These are phyloP conservation scores for Sporophila hypoxantha DNA, from an alignment of 2,113 vertebrate genomes.

Conservation along the genomic window DNA sequence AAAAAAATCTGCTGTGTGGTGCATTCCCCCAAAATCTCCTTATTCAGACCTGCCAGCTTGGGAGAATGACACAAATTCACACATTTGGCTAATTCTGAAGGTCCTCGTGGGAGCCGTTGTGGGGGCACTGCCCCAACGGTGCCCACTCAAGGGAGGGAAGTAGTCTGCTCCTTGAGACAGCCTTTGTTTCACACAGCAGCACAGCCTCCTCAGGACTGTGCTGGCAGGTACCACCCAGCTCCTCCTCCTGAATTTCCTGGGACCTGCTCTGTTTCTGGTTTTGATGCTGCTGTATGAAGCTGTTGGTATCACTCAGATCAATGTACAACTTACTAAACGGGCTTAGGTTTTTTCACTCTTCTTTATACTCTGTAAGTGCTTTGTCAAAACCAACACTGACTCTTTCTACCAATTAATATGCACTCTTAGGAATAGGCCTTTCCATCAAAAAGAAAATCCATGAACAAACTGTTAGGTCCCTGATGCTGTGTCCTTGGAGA, in stretches of 20 bases:
- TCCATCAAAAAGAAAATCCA: neutral
- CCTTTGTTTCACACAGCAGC: neutral
- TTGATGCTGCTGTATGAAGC: neutral
- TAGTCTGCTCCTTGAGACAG: neutral
- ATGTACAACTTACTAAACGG: neutral
- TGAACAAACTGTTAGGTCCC: neutral
- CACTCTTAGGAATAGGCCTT: neutral
- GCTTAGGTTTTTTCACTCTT: neutral
- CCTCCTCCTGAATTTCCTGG: neutral
- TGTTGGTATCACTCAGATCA: neutral
- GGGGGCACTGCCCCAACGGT: neutral
- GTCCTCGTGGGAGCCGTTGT: neutral
- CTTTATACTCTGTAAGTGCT: neutral
- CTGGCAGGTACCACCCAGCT: neutral
- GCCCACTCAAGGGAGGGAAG: neutral
- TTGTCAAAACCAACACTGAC: neutral
- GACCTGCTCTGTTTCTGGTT: neutral
- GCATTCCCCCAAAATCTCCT: neutral
- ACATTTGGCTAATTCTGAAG: neutral
- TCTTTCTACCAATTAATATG: neutral
- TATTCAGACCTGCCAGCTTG: neutral
- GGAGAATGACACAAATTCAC: neutral
- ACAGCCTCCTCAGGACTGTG: neutral
- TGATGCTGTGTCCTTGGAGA: neutral
- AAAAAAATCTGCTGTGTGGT: neutral